Base-by-base conservation (phyloP, 35 echinoderm and acorn worm species). In the Stichopus chloronotus region DNA sequence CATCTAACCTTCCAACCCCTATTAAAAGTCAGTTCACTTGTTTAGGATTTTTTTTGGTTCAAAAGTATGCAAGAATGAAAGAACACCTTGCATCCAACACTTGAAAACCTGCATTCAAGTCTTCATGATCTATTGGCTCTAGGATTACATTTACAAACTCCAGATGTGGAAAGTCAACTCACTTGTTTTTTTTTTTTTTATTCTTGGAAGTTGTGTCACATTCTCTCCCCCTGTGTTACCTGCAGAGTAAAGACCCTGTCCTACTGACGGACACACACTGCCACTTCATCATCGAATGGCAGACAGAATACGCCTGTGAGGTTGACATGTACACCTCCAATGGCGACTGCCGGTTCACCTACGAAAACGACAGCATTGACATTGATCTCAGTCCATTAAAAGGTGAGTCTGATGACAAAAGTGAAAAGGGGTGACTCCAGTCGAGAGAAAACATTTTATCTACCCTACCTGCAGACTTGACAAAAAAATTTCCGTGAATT, bases 301-400 rank as follows among this genome's bases (percentile, higher is more conserved):
- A 94, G 87, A 98, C 97, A 24, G 97, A 98, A 83, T 98, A 96
- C 69, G 97, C 95, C 1, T 98, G 97, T 69, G 91, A 98, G 88
- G 82, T 88, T 0, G 93, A 91, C 52, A 86, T 95, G 68, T 80
- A 94, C 56, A 94, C 59, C 13, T 90, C 95, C 3, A 79, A 58
- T 21, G 81, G 89, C 7, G 90, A 68, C 21, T 98, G 97, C 78
- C 63, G 43, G 52, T 94, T 98, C 78, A 96, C 78, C 17, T 83
- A 89, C 8, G 87, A 94, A 5, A 86, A 87, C 20, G 93, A 98
- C 85, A 93, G 97, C 12, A 87, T 98, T 1, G 97, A 98, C 54
- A 86, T 98, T 63, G 97, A 98, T 72, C 92, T 98, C 54, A 82
- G 59, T 43, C 95, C 95, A 58, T 83, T 98, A 24, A 96, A 72